Evolutionary conservation across 92 coral and sea anemone species (phyloP).

Genomic region (Anthopleura xanthogrammica): DNA sequence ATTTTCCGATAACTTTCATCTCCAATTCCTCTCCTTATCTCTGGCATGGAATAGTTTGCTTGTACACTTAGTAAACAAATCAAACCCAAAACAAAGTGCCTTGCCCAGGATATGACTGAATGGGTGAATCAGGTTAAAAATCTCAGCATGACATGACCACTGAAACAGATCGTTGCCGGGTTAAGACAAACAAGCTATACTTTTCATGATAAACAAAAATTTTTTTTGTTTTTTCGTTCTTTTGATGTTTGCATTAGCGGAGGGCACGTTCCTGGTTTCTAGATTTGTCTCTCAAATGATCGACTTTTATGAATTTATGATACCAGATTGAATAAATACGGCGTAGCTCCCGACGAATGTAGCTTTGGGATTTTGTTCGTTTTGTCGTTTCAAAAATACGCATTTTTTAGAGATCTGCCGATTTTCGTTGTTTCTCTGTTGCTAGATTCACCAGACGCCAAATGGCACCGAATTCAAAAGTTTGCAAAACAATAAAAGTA

Average conservation of each 20-base stretch:
- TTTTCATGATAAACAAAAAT: neutral
- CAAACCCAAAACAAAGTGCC: neutral
- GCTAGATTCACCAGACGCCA: no score
- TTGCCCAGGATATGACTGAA: neutral
- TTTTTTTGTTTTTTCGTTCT: neutral
- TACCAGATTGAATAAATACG: no score
- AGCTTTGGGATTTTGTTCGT: no score
- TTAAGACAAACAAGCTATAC: neutral
- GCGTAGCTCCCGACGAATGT: neutral
- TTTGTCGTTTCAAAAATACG: no score
- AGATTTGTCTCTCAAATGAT: neutral
- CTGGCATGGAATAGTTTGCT: no score
- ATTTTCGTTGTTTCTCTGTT: no score
- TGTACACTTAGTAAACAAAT: no score
- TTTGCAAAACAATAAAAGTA: no score
- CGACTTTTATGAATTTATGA: no score
- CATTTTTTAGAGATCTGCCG: neutral
- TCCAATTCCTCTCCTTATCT: no score
- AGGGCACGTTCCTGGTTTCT: neutral
- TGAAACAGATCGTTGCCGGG: neutral
- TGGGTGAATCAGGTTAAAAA: neutral
- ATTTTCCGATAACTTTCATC: no score
- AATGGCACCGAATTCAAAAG: no score
- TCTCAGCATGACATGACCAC: neutral
- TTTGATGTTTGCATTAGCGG: neutral